Evolutionary conservation across 2,888 invertebrate species (phyloP).

Genomic region (Clivina fossor): DNA sequence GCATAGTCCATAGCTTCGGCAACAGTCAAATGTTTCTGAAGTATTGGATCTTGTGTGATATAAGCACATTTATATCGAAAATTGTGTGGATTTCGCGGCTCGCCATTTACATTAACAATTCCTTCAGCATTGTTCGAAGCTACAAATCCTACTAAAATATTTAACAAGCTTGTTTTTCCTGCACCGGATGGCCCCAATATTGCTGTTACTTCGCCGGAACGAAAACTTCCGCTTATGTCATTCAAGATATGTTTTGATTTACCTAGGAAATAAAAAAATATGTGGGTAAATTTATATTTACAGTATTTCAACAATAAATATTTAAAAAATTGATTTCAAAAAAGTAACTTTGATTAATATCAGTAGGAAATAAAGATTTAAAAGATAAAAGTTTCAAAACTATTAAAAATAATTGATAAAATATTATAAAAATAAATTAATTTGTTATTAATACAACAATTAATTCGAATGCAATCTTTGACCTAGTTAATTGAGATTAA

Average conservation of each 20-base stretch:
- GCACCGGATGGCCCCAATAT: constrained; percentile 80
- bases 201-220: constrained; percentile 66
- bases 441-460: too few species aligned
- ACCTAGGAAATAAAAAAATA: too few species aligned
- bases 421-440: too few species aligned
- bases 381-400: too few species aligned
- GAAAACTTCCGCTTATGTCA: constrained; percentile 62
- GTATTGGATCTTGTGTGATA: constrained; percentile 78
- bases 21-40: constrained; percentile 74
- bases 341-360: too few species aligned
- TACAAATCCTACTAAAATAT: constrained; percentile 71
- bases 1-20: constrained; percentile 73
- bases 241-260: not conserved
- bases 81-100: constrained; percentile 64
- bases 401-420: too few species aligned
- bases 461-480: too few species aligned
- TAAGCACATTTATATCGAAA: constrained; percentile 77
- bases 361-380: too few species aligned
- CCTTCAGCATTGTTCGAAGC: constrained; percentile 63
- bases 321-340: too few species aligned
- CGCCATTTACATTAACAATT: constrained; percentile 67
- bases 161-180: constrained; percentile 73
- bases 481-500: too few species aligned
- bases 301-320: too few species aligned
- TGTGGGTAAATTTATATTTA: too few species aligned